Base-by-base conservation (phyloP, 2,888 invertebrate species). In the Glyphotaelius pellucidus region DNA sequence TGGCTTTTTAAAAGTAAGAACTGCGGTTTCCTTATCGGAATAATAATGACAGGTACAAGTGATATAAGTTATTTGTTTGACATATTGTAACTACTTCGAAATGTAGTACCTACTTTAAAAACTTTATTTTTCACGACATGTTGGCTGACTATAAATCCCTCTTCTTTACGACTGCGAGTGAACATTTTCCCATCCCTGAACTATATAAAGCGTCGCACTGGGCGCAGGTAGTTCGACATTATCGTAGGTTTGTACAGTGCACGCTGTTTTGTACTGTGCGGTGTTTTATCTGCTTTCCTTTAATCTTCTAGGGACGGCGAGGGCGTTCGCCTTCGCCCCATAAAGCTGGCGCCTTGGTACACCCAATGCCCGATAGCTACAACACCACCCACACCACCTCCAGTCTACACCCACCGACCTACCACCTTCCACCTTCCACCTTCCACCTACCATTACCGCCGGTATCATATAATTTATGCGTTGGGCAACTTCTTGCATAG, bases 331-430 rank as follows among this genome's bases (percentile, higher is more conserved):
- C 30, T 52, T 87, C 87, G 52, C 87, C 52, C 87, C 67, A 87
- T 87, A 87, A 87, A 87, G 31, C 52, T 87, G 87, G 87, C 47
- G 42, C 87, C 42, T 31, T 19, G 87, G 87, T 25, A 81, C 32
- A 31, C 32, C 81, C 32, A 32, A 15, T 32, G 12, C 81, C 32
- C 81, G 31, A 30, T 32, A 81, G 31, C 81, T 81, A 25, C 42
- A 42, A 12, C 42, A 42, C 42, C 42, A 81, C 81, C 81, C 31
- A 31, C 81, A 81, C 30, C 81, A 81, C 81, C 32, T 15, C 14
- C 47, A 31, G 32, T 30, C 30, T 81, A 81, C 84, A 25, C 84
- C 35, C 30, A 31, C 52, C 52, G 52, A 67, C n/a, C 67, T n/a
- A 67, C 67, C 52, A 52, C 52, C 19, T 52, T 9, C 67, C 67